Conservation (phyloP, 2,113 vertebrate genomes). For the Diglossa brunneiventris region DNA sequence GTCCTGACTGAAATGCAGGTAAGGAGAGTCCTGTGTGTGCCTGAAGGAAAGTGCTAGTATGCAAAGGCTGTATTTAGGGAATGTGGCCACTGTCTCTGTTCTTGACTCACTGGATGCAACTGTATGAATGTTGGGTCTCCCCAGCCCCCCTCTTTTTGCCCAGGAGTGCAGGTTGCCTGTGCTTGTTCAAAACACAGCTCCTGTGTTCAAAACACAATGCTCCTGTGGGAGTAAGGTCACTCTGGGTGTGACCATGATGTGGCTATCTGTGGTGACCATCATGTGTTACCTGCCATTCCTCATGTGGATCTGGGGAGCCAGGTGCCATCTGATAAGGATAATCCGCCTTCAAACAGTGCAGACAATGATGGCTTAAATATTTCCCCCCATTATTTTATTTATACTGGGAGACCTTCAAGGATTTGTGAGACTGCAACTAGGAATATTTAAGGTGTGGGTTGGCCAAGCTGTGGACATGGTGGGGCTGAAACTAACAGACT, state of each 20-base stretch:
- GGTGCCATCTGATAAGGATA: background rate
- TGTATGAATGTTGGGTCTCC: background rate
- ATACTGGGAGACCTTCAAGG: background rate
- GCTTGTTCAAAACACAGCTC: background rate
- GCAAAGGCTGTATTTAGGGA: background rate
- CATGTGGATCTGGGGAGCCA: background rate
- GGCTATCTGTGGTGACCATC: background rate
- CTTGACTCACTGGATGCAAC: background rate
- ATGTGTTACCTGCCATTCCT: background rate
- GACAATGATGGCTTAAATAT: background rate
- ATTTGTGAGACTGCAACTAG: background rate
- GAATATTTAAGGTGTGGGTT: background rate
- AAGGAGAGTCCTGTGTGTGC: background rate
- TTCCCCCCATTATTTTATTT: background rate
- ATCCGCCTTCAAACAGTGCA: background rate
- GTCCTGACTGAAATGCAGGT: conserved; percentile 94
- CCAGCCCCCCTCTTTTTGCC: background rate
- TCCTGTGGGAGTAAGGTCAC: background rate
- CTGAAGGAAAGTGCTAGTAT: background rate
- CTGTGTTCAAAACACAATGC: background rate
- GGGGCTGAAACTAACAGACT: background rate
- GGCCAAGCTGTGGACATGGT: background rate
- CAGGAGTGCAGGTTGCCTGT: background rate
- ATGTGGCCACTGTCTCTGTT: background rate
- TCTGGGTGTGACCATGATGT: background rate